These are phyloP conservation scores for Pseudorhiza aurosa DNA, from an alignment of 30 jellyfish, hydroid and myxozoan genomes.

Conservation along the genomic window DNA sequence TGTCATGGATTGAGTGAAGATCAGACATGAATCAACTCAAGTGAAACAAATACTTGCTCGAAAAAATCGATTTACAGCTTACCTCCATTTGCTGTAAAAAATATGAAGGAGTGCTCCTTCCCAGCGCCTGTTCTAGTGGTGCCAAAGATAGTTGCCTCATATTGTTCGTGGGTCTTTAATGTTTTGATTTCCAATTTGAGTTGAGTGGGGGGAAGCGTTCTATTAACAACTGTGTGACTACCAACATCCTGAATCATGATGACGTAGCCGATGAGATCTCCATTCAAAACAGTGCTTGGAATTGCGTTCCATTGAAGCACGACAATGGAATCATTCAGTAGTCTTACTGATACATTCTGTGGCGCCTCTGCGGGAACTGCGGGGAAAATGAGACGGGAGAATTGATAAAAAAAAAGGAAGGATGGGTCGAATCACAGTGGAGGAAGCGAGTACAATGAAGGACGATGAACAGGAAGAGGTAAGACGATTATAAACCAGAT, in stretches of 20 bases:
- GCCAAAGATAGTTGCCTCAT: conserved; percentile 43
- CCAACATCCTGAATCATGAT: conserved; percentile 1
- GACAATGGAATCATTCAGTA: conserved; percentile 32
- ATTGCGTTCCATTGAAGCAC: conserved; percentile 32
- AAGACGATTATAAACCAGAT: no score
- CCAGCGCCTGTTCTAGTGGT: conserved; percentile 56
- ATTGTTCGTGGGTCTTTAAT: conserved; percentile 14
- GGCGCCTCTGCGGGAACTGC: conserved; percentile 50
- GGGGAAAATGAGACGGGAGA: no score
- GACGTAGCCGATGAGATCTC: conserved; percentile 46
- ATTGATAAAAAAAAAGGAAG: no score
- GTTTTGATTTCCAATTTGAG: conserved; percentile 3
- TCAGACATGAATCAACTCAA: no score
- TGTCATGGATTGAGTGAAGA: no score
- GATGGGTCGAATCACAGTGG: no score
- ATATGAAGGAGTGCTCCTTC: conserved; percentile 17
- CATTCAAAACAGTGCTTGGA: conserved; percentile 20
- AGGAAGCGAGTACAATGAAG: no score
- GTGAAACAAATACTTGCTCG: no score
- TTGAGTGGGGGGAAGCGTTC: conserved; percentile 29
- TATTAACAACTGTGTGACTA: conserved; percentile 18
- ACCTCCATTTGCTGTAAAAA: conserved; percentile 73
- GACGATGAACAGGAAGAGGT: no score
- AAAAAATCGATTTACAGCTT: neutral
- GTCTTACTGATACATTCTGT: conserved; percentile 19